These are phyloP conservation scores for Smittia aterrima DNA, from an alignment of 2,888 invertebrate species.

Conservation along the genomic window DNA sequence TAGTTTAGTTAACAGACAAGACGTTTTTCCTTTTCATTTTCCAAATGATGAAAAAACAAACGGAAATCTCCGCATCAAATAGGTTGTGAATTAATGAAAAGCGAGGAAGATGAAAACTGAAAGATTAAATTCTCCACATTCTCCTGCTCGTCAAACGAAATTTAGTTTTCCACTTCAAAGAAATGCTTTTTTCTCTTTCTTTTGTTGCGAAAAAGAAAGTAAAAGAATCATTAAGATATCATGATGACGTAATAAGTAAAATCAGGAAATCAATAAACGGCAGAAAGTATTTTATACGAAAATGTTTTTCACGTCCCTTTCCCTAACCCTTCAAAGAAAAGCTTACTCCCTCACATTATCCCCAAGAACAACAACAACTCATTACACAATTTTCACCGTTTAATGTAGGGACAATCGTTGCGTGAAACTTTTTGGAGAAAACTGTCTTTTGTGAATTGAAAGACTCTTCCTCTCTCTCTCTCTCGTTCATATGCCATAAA, in stretches of 20 bases:
- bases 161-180: too few relatives aligned
- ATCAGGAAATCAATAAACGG: conserved; percentile 29
- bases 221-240: conserved; percentile 22
- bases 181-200: too few relatives aligned
- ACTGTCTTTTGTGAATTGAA: not conserved
- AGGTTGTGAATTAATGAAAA: conserved; percentile 20
- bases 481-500: conserved; percentile 34
- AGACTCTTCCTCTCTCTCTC: not conserved
- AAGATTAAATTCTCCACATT: conserved; percentile 2
- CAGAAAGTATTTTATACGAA: conserved; percentile 17
- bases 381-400: conserved; percentile 10
- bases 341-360: too few relatives aligned
- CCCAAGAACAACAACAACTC: too few relatives aligned
- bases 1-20: not conserved
- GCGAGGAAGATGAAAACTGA: conserved; percentile 19
- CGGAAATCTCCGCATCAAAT: conserved; percentile 22
- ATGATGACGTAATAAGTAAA: conserved; percentile 36
- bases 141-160: conserved; percentile 8
- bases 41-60: not conserved
- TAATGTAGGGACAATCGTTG: conserved; percentile 10
- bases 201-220: not conserved
- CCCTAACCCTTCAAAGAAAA: too few relatives aligned
- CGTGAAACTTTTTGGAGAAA: not conserved
- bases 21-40: not conserved
- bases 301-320: not conserved